Evolutionary conservation across 2,113 vertebrate species (phyloP), one percentile per base, ranked within the genome.

Genomic region (Macquaria australasica): DNA sequence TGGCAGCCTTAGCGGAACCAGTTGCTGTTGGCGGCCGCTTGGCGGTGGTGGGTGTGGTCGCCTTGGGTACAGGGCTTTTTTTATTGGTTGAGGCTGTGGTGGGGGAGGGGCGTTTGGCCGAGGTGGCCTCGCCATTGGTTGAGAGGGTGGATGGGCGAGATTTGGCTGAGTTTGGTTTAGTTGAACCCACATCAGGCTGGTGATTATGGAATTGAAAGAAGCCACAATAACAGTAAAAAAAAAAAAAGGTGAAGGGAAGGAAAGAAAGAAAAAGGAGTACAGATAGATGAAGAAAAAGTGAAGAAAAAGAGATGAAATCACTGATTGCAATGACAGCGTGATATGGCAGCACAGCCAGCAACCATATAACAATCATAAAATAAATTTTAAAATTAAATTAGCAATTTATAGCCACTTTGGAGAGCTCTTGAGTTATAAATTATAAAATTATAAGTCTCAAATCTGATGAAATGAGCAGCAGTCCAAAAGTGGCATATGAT

Each of bases 61-160:
- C 90, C 58, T 96, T 94, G 34, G 97, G 93, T 77, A 95, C 95
- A 53, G 95, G 94, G 92, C 95, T 92, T 89, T 98, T 98, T 97
- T 97, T 99, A 95, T 94, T 96, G 77, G 89, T 86, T 77, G 77
- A 79, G 90, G 95, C 83, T 68, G 95, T 88, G 87, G 90, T 88
- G 8, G 96, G 91, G 91, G 93, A 90, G 60, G 92, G 96, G 82
- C 96, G 96, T 94, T 96, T 98, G 94, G 96, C 95, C 81, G 94
- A 92, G 82, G 77, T 76, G 82, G 93, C 91, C 86, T 91, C 91
- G 14, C 87, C 91, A 94, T 92, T 92, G 87, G 93, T 91, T 78
- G 95, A 84, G 86, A 96, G 89, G 34, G 93, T 94, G 83, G 91
- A 90, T 80, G 96, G 95, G 92, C 96, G 96, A 92, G 95, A 92